phyloP scores from a whole-genome alignment of 2,113 vertebrate genomes.

The Elephantulus edwardii region DNA sequence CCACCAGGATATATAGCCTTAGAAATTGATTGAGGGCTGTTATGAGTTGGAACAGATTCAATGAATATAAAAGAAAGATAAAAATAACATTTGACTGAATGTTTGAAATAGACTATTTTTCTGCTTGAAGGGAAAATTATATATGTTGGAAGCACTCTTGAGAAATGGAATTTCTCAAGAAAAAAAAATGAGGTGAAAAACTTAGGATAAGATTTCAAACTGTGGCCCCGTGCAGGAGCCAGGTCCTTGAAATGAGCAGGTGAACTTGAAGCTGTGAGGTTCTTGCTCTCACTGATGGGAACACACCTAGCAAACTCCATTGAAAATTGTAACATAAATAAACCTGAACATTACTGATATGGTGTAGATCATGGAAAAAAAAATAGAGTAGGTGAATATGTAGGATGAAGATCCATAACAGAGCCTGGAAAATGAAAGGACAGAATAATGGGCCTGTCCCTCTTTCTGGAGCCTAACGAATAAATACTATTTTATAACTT shows the following conservation, averaged over 20 bases:
- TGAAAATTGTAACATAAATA: not conserved
- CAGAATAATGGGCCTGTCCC: too few species aligned
- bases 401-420: not conserved
- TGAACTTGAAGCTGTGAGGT: not conserved
- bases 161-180: not conserved
- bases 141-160: not conserved
- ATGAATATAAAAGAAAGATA: not conserved
- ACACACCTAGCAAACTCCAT: not conserved
- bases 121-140: not conserved
- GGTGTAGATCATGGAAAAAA: too few species aligned
- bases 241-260: not conserved
- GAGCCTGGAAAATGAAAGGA: not conserved
- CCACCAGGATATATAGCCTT: too few species aligned
- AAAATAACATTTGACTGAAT: not conserved
- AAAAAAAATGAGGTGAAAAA: not conserved
- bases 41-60: too few species aligned
- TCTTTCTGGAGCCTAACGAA: not conserved
- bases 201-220: not conserved
- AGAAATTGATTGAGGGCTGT: too few species aligned
- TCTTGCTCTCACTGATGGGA: not conserved
- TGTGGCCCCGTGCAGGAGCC: not conserved
- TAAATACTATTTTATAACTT: not conserved
- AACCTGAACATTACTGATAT: not conserved
- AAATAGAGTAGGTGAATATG: constrained; percentile 10
- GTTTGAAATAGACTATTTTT: constrained; percentile 10